Percentiles rank a stretch among this genome's conserved stretches.
These are phyloP conservation scores for Aporophyla lueneburgensis DNA, from an alignment of 2,888 invertebrate species.

Conservation along the genomic window DNA sequence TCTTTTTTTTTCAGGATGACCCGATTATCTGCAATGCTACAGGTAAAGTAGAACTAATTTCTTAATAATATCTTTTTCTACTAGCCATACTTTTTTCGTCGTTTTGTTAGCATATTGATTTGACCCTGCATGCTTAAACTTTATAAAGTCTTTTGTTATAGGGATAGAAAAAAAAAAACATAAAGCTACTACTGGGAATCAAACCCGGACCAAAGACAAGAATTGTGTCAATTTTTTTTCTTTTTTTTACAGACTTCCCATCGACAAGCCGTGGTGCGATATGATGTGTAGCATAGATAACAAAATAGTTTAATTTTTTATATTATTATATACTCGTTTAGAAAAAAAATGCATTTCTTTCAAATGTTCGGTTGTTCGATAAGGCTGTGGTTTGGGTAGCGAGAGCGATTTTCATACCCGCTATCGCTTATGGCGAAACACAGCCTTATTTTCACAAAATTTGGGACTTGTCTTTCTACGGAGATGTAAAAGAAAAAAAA, in stretches of 20 bases:
- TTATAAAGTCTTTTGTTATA: background rate
- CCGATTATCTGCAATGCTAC: constrained; percentile 48
- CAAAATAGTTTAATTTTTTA: constrained; percentile 56
- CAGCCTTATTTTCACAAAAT: constrained; percentile 36
- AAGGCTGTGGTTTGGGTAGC: constrained; percentile 24
- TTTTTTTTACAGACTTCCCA: constrained; percentile 75
- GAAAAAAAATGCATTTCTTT: constrained; percentile 56
- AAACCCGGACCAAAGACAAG: constrained; percentile 1
- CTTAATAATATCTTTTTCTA: background rate
- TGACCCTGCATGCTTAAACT: too few species aligned
- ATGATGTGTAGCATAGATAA: constrained; percentile 58
- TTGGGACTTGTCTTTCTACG: constrained; percentile 48
- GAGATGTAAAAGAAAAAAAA: constrained; percentile 15
- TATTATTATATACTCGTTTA: constrained; percentile 44
- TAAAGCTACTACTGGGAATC: background rate
- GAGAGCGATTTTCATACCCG: constrained; percentile 29
- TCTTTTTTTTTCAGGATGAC: constrained; percentile 68
- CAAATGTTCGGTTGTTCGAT: constrained; percentile 32
- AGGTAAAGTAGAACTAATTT: constrained; percentile 48
- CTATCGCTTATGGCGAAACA: constrained; percentile 30
- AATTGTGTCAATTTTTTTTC: background rate
- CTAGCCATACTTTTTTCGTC: too few species aligned
- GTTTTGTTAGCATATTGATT: too few species aligned
- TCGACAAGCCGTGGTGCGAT: constrained; percentile 79
- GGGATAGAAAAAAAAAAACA: background rate